Conservation (phyloP, 2,113 vertebrate species). For the Microcebus ravelobensis region DNA sequence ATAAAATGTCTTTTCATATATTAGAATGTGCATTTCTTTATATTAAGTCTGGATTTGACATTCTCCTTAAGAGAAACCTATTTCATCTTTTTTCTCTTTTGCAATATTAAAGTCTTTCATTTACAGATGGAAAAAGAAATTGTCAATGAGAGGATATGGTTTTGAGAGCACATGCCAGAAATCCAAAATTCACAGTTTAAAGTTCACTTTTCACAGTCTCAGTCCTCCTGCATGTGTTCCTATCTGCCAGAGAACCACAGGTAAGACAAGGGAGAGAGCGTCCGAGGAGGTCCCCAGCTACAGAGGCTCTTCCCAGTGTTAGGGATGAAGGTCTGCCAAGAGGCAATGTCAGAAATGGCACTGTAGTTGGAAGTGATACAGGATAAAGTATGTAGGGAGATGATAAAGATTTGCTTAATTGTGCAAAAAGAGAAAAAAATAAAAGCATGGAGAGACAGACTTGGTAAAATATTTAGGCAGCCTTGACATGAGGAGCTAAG, state of each 20-base stretch:
- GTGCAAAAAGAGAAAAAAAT: background rate
- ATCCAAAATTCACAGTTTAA: background rate
- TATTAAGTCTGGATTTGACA: conserved; percentile 30
- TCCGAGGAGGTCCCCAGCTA: background rate
- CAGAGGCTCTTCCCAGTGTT: background rate
- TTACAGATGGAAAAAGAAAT: background rate
- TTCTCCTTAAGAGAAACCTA: conserved; percentile 24
- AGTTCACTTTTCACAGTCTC: background rate
- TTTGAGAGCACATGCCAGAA: background rate
- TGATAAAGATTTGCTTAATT: background rate
- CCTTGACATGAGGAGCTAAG: background rate
- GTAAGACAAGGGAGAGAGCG: background rate
- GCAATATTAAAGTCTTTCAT: background rate
- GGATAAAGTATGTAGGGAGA: background rate
- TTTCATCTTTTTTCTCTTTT: conserved; percentile 33
- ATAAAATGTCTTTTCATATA: conserved; percentile 33
- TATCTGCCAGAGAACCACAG: background rate
- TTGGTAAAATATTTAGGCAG: background rate
- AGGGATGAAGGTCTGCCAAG: background rate
- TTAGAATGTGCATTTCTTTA: conserved; percentile 39
- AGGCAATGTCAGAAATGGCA: background rate
- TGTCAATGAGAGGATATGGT: background rate
- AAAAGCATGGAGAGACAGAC: background rate
- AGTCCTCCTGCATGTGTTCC: background rate
- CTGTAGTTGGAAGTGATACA: accelerated